phyloP scores from a whole-genome alignment of 2,797 vertebrate species.

The Sus cebifrons region DNA sequence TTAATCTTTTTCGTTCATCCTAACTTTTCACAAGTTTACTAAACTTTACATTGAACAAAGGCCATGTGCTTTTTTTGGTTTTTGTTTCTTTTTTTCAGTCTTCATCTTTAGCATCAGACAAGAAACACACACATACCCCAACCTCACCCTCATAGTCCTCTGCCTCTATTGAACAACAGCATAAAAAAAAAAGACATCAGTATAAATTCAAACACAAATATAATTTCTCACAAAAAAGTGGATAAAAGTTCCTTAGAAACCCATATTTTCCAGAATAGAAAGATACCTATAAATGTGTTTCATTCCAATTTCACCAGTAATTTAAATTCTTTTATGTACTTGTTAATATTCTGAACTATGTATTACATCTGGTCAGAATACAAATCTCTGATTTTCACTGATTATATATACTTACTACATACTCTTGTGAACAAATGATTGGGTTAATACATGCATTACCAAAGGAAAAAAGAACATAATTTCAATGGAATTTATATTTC shows the following conservation, averaged over 20 bases:
- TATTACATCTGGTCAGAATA: background rate
- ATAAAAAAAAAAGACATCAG: background rate
- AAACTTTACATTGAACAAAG: background rate
- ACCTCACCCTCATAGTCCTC: too few relatives aligned
- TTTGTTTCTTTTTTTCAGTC: background rate
- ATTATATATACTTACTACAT: background rate
- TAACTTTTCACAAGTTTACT: background rate
- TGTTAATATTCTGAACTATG: background rate
- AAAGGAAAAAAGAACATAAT: constrained; percentile 1
- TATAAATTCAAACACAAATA: background rate
- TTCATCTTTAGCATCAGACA: background rate
- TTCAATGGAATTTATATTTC: background rate
- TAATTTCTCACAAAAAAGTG: background rate
- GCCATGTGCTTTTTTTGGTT: background rate
- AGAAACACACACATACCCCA: background rate
- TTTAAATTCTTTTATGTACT: background rate
- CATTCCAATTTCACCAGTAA: background rate
- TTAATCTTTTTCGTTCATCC: background rate
- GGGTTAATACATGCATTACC: background rate
- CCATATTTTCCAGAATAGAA: background rate
- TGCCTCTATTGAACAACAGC: background rate
- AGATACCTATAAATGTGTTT: background rate
- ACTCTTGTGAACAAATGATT: background rate
- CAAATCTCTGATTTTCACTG: background rate
- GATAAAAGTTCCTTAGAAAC: background rate